Conservation (phyloP, 2,888 invertebrate species). For the Notodonta dromedarius region DNA sequence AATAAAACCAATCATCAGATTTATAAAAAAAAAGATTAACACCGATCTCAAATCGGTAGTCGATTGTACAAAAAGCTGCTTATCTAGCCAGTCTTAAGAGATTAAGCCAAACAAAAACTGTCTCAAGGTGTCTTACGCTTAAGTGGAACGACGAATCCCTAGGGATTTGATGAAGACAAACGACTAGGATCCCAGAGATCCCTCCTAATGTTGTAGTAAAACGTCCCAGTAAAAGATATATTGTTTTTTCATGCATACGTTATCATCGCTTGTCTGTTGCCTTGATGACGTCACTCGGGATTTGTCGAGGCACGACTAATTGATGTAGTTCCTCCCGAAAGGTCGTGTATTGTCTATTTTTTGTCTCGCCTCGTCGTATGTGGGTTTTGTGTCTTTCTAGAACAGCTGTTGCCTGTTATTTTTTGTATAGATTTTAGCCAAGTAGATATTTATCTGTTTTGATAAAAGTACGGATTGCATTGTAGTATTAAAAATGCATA, state of each 20-base stretch:
- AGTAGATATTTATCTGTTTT: too few relatives aligned
- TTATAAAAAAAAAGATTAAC: conserved; percentile 8
- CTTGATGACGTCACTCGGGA: conserved; percentile 5
- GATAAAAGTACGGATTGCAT: too few relatives aligned
- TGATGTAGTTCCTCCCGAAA: conserved; percentile 1
- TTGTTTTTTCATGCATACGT: conserved; percentile 36
- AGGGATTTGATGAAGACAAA: conserved; percentile 54
- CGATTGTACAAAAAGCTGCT: conserved; percentile 18
- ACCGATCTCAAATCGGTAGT: conserved; percentile 10
- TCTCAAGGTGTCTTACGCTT: conserved; percentile 26
- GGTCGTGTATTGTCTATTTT: not conserved
- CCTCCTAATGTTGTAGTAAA: conserved; percentile 35
- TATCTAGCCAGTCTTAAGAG: conserved; percentile 26
- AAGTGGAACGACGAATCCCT: conserved; percentile 27
- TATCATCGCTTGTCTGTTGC: conserved; percentile 10
- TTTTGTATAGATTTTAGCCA: too few relatives aligned
- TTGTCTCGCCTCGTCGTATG: not conserved
- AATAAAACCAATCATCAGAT: conserved; percentile 15
- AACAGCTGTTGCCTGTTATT: too few relatives aligned
- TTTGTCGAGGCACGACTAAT: conserved; percentile 7
- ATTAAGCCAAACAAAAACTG: conserved; percentile 32
- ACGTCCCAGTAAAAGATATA: conserved; percentile 29
- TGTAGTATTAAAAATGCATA: too few relatives aligned
- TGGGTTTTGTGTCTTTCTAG: not conserved
- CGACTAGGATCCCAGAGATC: conserved; percentile 28